Conservation (phyloP, 1,140 invertebrate species). For the Coenobita brevimanus region DNA sequence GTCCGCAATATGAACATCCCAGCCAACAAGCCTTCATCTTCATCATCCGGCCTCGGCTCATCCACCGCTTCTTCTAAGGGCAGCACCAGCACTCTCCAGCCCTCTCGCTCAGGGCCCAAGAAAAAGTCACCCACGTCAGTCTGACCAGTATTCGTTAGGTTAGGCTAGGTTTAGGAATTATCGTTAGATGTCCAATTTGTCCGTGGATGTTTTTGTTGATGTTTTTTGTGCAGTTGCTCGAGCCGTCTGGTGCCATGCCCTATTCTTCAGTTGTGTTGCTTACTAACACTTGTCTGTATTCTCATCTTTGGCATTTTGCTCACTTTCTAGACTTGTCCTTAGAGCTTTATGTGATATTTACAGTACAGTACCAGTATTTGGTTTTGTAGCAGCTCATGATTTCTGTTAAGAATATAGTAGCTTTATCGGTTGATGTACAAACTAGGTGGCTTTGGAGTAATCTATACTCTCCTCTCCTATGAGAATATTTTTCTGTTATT, state of each 20-base stretch:
- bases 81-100: constrained; percentile 85
- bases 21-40: constrained; percentile 49
- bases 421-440: background rate
- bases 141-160: background rate
- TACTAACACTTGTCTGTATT: no score
- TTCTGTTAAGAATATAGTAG: background rate
- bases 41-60: constrained; percentile 42
- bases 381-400: background rate
- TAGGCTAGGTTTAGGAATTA: background rate
- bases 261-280: no score
- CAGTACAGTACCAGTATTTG: no score
- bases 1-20: constrained; percentile 96
- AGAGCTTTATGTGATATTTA: no score
- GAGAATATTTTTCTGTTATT: no score
- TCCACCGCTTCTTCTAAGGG: constrained; percentile 33
- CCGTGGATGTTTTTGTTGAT: no score
- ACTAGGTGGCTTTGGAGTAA: no score
- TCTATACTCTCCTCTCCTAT: no score
- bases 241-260: no score
- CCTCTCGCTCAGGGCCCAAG: constrained; percentile 75
- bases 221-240: no score
- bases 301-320: no score
- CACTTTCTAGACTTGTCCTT: no score
- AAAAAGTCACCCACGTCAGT: constrained; percentile 57
- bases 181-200: background rate